Conservation (phyloP, 37 sponge, comb jelly and placozoan genomes). For the Ianthella basta region DNA sequence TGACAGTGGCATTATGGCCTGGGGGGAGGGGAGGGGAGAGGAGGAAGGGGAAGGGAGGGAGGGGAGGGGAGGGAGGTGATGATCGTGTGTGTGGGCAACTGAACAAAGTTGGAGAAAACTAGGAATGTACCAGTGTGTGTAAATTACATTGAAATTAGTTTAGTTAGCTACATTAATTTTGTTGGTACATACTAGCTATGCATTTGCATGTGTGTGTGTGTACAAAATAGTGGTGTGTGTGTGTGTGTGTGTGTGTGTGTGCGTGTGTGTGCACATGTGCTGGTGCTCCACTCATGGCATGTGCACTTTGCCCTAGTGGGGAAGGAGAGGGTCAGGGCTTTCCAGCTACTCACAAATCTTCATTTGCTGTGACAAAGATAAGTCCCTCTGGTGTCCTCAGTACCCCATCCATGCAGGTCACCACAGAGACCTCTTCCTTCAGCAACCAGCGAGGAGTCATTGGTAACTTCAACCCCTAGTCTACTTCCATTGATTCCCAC, state of each 20-base stretch:
- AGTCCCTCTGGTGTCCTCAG: not conserved
- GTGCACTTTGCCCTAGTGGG: not conserved
- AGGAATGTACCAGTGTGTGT: too few species aligned
- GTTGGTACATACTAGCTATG: too few species aligned
- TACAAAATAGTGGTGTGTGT: too few species aligned
- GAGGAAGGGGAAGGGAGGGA: too few species aligned
- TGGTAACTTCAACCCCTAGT: not conserved
- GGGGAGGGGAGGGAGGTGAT: too few species aligned
- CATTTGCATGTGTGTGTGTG: too few species aligned
- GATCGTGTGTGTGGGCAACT: too few species aligned
- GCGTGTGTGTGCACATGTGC: not conserved
- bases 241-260: not conserved
- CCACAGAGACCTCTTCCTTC: not conserved
- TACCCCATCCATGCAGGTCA: not conserved
- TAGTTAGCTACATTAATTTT: too few species aligned
- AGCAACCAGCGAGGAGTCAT: not conserved
- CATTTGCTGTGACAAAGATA: not conserved
- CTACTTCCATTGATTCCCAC: not conserved
- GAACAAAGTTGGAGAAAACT: too few species aligned
- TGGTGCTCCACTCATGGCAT: not conserved
- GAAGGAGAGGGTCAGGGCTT: not conserved
- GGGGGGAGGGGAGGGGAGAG: too few species aligned
- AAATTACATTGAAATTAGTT: too few species aligned
- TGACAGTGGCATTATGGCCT: slow-evolving; percentile 5
- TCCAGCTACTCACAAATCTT: slow-evolving; percentile 24